A percentile compares a stretch with the other conserved stretches of the same genome.
phyloP scores from a whole-genome alignment of 2,888 invertebrate genomes.

The Scaeva pyrastri region DNA sequence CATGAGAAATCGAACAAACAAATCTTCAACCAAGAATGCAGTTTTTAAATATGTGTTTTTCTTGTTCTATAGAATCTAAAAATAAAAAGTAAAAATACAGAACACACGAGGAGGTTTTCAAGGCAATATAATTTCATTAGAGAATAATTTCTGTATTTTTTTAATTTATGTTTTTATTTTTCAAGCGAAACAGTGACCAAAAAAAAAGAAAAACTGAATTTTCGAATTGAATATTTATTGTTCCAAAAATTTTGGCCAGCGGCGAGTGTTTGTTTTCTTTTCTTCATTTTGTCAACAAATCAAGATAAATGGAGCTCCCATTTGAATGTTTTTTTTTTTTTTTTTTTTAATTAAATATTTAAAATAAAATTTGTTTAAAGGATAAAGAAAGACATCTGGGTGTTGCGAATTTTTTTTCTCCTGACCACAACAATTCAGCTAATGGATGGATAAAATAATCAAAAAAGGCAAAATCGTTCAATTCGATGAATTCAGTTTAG shows the following conservation, averaged over 20 bases:
- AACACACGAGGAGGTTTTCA: conserved; percentile 1
- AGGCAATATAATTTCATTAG: conserved; percentile 20
- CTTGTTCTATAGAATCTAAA: background rate
- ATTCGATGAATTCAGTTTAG: background rate
- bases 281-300: conserved; percentile 31
- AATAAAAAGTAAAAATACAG: conserved; percentile 21
- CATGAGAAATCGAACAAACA: too few species aligned
- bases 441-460: background rate
- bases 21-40: background rate
- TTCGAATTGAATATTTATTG: conserved; percentile 36
- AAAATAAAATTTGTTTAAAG: background rate
- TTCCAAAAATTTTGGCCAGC: conserved; percentile 36
- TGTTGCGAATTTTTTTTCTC: background rate
- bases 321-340: background rate
- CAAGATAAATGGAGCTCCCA: background rate
- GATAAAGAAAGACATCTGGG: conserved; percentile 45
- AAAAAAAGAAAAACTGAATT: conserved; percentile 6
- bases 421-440: background rate
- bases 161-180: background rate
- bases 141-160: background rate
- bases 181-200: conserved; percentile 2
- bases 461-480: background rate
- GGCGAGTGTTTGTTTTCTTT: conserved; percentile 26
- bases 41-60: background rate
- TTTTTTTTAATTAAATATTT: conserved; percentile 21